Base-by-base conservation (phyloP, 2,797 vertebrate genomes). In the Sebastes vulpes region DNA sequence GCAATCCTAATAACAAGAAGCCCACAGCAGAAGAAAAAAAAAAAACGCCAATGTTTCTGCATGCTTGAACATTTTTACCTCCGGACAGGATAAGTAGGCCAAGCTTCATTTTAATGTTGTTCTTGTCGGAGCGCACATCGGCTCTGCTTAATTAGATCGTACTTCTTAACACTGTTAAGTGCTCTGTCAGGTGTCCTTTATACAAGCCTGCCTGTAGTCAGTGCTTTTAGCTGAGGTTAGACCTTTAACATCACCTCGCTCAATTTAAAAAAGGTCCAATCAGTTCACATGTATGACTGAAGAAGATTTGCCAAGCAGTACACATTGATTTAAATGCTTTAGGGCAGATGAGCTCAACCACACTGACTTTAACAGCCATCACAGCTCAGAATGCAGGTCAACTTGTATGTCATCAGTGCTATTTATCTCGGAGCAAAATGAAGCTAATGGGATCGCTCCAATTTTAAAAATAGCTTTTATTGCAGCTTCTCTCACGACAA, bases 381-480 rank as follows among this genome's bases (percentile, higher is more conserved):
- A 65, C 73, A 61, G 79, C 75, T 75, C 66, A 32, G 26, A 76
- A 65, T 70, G 72, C 59, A 77, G 75, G 66, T 81, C 77, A 82
- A 42, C 52, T 9, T 35, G 28, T 70, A 23, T 2, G 31, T 65
- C 61, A 72, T 77, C 81, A 72, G 65, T 4, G 60, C 9, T 0
- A 25, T 56, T 46, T 76, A 79, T 79, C 57, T 29, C 4, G 50
- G 64, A 57, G 75, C 65, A 65, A 42, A 67, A 61, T 69, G 21
- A 65, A 82, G 89, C 81, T 56, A 86, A 89, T 21, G 18, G 76
- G 53, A 75, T 83, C 26, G 66, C 46, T 92, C 85, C 59, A 52
- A 84, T 93, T 95, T 95, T 92, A 93, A 95, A 95, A 95, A 94
- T 92, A 93, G 57, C 61, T 75, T 95, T 95, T 95, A 94, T 95